These are phyloP conservation scores for Lophura nycthemera DNA, from an alignment of 2,113 vertebrate species.

Conservation along the genomic window DNA sequence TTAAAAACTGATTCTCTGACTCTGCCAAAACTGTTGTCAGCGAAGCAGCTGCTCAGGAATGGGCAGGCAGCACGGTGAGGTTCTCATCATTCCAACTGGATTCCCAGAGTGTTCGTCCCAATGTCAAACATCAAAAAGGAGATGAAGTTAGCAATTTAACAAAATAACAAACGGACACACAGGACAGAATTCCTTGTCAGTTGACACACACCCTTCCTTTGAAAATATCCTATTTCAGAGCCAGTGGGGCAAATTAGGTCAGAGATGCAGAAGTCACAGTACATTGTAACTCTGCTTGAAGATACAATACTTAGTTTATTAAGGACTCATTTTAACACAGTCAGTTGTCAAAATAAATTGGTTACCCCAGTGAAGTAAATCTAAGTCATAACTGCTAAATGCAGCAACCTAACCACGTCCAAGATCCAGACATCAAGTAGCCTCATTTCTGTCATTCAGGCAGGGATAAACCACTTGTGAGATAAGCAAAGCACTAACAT, in stretches of 20 bases:
- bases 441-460: not conserved
- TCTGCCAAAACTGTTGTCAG: slow-evolving; percentile 53
- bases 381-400: not conserved
- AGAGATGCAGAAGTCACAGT: not conserved
- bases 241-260: not conserved
- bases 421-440: not conserved
- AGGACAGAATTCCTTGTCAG: not conserved
- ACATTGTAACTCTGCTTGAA: not conserved
- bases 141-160: not conserved
- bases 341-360: not conserved
- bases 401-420: not conserved
- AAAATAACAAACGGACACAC: not conserved
- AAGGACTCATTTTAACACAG: not conserved
- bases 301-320: not conserved
- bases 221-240: not conserved
- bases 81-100: not conserved
- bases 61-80: slow-evolving; percentile 16
- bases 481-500: not conserved
- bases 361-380: not conserved
- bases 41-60: slow-evolving; percentile 48
- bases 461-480: not conserved
- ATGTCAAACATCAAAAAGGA: not conserved
- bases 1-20: not conserved
- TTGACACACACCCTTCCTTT: not conserved
- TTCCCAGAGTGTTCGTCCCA: not conserved